Evolutionary conservation across 2,113 vertebrate species (phyloP).

Genomic region (Riparia riparia): DNA sequence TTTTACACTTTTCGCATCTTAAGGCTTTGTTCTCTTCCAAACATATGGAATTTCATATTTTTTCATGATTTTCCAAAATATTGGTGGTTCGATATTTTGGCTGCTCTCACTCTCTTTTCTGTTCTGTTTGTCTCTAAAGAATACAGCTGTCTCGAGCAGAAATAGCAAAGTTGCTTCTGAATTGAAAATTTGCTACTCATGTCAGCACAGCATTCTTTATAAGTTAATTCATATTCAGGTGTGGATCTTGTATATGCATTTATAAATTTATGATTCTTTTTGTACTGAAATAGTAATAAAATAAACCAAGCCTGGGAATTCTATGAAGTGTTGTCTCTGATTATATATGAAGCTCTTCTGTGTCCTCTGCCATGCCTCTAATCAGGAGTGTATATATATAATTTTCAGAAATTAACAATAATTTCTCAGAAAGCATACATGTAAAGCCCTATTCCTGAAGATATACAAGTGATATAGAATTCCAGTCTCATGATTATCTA

Average conservation of each 20-base stretch:
- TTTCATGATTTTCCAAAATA: neutral
- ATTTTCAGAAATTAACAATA: neutral
- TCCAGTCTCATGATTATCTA: neutral
- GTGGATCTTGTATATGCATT: neutral
- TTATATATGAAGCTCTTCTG: neutral
- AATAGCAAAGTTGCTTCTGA: neutral
- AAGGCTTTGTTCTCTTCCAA: neutral
- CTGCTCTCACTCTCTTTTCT: neutral
- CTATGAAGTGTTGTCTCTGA: neutral
- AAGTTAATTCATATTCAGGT: constrained; percentile 3
- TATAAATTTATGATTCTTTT: constrained; percentile 13
- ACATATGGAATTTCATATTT: neutral
- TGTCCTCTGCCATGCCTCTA: neutral
- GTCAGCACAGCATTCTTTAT: neutral
- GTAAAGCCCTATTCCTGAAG: neutral
- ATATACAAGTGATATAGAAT: neutral
- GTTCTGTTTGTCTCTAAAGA: neutral
- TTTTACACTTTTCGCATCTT: neutral
- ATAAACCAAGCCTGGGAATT: neutral
- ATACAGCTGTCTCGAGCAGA: neutral
- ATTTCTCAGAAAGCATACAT: neutral
- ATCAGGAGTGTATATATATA: neutral
- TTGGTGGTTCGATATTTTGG: neutral
- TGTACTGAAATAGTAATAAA: constrained; percentile 17
- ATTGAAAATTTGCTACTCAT: neutral